Conservation (phyloP, 2,797 vertebrate species). For the Neomorphus geoffroyi region DNA sequence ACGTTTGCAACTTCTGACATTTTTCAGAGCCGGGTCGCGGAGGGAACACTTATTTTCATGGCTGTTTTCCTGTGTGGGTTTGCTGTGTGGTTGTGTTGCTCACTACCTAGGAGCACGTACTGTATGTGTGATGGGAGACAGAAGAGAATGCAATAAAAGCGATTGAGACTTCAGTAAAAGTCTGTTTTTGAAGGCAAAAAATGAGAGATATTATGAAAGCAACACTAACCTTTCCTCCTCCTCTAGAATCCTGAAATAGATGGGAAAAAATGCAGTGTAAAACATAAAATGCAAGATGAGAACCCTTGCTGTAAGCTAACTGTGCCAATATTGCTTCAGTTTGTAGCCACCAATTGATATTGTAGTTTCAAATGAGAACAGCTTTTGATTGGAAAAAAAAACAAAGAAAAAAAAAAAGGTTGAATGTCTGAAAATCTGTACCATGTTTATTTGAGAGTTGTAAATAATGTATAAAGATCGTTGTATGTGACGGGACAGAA, state of each 20-base stretch:
- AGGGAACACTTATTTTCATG: constrained; percentile 30
- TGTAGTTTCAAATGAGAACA: constrained; percentile 36
- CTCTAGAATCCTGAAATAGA: background rate
- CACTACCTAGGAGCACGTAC: background rate
- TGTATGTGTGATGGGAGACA: background rate
- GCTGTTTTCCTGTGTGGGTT: constrained; percentile 26
- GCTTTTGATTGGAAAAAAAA: constrained; percentile 66
- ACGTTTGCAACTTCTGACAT: constrained; percentile 51
- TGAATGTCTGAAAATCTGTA: constrained; percentile 78
- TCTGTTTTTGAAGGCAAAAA: background rate
- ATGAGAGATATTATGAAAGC: background rate
- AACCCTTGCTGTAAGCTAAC: constrained; percentile 58
- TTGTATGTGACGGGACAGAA: constrained; percentile 78
- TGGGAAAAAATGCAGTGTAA: background rate
- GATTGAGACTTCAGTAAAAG: background rate
- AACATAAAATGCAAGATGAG: background rate
- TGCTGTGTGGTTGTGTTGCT: constrained; percentile 44
- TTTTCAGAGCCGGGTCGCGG: constrained; percentile 35
- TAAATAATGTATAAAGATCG: constrained; percentile 86
- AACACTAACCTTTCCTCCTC: background rate
- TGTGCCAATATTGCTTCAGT: constrained; percentile 71
- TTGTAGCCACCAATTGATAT: constrained; percentile 37
- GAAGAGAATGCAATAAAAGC: background rate
- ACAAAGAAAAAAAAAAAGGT: background rate
- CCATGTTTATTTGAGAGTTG: constrained; percentile 81